A percentile compares a stretch with the other conserved stretches of the same genome.
These are phyloP conservation scores for Mirounga angustirostris DNA, from an alignment of 2,113 vertebrate species.

Conservation along the genomic window DNA sequence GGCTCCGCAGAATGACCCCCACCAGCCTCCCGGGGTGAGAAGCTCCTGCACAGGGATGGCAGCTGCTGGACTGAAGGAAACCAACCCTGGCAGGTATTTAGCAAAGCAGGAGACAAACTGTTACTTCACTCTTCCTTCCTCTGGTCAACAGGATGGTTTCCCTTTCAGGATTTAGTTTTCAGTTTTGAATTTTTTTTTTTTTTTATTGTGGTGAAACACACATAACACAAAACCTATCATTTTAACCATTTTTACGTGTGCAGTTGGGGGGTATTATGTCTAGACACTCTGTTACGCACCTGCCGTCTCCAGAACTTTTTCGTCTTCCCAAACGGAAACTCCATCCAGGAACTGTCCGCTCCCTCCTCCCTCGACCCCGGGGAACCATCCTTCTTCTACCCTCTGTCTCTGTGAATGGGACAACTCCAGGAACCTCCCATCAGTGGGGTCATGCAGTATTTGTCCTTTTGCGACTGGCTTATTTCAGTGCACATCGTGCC, in stretches of 20 bases:
- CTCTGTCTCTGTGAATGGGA: neutral
- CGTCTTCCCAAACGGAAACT: neutral
- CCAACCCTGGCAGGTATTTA: neutral
- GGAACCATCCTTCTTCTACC: neutral
- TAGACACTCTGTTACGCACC: neutral
- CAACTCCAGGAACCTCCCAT: neutral
- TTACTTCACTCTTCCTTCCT: neutral
- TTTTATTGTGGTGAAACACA: slow-evolving; percentile 12
- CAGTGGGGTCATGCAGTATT: neutral
- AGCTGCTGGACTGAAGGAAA: neutral
- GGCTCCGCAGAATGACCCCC: neutral
- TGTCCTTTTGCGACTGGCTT: neutral
- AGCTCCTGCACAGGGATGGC: neutral
- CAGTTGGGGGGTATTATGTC: neutral
- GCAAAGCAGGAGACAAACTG: neutral
- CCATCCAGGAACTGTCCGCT: accelerated
- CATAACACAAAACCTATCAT: neutral
- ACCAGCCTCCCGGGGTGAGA: neutral
- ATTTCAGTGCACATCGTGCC: neutral
- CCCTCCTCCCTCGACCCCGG: neutral
- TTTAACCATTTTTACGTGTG: neutral
- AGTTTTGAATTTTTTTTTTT: neutral
- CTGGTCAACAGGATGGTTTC: neutral
- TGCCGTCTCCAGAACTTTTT: neutral
- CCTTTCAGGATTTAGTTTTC: neutral